Evolutionary conservation across 2,888 invertebrate species (phyloP).

Genomic region (Dasysyrphus tricinctus): DNA sequence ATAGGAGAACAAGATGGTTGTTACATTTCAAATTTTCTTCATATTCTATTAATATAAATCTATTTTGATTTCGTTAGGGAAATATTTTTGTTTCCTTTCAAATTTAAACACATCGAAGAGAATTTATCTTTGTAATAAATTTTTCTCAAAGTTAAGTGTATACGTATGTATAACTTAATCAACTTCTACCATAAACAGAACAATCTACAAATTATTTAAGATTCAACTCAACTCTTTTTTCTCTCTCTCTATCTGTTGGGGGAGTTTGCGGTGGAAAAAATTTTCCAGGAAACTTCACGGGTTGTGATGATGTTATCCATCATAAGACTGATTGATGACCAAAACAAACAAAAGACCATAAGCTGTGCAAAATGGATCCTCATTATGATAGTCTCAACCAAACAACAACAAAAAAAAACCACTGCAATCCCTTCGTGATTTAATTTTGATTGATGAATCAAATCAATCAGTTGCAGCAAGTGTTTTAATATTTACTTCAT

Average conservation of each 20-base stretch:
- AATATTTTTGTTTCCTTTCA: neutral
- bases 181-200: neutral
- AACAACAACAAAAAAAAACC: neutral
- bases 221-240: conserved; percentile 10
- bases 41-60: no score
- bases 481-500: conserved; percentile 29
- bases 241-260: neutral
- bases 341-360: conserved; percentile 42
- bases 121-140: neutral
- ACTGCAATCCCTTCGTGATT: conserved; percentile 23
- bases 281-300: conserved; percentile 8
- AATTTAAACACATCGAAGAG: neutral
- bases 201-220: conserved; percentile 27
- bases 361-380: conserved; percentile 32
- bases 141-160: neutral
- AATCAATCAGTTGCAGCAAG: conserved; percentile 69
- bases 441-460: conserved; percentile 64
- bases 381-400: conserved; percentile 4
- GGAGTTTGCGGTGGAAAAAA: conserved; percentile 3
- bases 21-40: no score
- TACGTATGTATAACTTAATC: neutral
- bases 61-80: neutral
- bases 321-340: conserved; percentile 46
- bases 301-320: conserved; percentile 37
- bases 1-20: no score